phyloP scores from a whole-genome alignment of 2,888 invertebrate species.

The Acholoe squamosa region DNA sequence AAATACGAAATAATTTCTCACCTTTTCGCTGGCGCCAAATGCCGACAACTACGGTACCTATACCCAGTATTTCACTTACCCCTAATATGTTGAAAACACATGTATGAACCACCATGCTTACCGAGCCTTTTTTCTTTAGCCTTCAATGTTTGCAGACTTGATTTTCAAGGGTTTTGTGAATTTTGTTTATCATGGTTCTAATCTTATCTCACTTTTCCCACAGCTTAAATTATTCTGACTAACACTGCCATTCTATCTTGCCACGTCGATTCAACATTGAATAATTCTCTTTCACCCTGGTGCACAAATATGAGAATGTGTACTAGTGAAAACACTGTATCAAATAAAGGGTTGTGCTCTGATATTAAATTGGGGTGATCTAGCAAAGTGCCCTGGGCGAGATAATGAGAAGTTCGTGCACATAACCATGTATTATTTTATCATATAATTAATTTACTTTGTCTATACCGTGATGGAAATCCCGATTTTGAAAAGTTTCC shows the following conservation, averaged over 20 bases:
- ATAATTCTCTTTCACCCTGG: not conserved
- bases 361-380: conserved; percentile 6
- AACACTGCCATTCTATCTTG: not conserved
- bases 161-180: not conserved
- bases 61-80: conserved; percentile 31
- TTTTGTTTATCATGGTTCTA: not conserved
- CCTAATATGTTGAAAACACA: conserved; percentile 9
- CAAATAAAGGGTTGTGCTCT: conserved; percentile 27
- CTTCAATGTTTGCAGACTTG: not conserved
- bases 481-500: not conserved
- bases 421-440: not conserved
- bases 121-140: not conserved
- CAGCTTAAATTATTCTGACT: not conserved
- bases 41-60: conserved; percentile 9
- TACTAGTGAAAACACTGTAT: not conserved
- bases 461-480: not conserved
- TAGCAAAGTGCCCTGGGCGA: conserved; percentile 33
- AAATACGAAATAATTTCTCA: conserved; percentile 18
- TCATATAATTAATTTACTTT: not conserved
- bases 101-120: not conserved
- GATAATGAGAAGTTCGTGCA: conserved; percentile 23
- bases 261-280: not conserved
- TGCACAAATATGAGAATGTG: conserved; percentile 7
- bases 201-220: not conserved
- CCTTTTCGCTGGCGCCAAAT: conserved; percentile 31